Percentiles rank a stretch among this genome's conserved stretches.
Conservation (phyloP, 2,113 vertebrate genomes). For the Platichthys stellatus region DNA sequence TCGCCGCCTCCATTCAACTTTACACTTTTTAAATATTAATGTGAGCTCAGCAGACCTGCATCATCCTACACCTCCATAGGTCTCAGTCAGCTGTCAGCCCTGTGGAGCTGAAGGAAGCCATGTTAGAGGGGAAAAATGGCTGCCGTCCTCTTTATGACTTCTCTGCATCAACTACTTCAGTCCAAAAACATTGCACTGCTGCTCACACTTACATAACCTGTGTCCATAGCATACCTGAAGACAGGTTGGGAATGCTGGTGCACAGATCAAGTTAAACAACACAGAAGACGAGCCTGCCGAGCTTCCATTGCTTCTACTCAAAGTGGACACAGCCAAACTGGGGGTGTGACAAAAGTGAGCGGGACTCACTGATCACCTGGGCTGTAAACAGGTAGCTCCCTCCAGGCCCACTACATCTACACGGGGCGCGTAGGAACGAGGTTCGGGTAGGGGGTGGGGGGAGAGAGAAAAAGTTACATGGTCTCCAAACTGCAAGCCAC, state of each 20-base stretch:
- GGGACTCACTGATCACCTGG: conserved; percentile 34
- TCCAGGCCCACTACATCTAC: conserved; percentile 4
- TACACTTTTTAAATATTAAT: not conserved
- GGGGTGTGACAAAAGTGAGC: not conserved
- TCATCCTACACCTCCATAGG: not conserved
- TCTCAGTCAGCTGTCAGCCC: conserved; percentile 21
- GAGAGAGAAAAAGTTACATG: conserved; percentile 47
- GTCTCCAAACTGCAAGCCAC: conserved; percentile 23
- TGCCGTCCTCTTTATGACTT: conserved; percentile 38
- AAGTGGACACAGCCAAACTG: too few relatives aligned
- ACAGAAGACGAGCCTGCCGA: not conserved
- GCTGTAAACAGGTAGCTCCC: conserved; percentile 23
- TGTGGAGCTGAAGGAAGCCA: conserved; percentile 32
- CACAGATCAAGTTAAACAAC: not conserved
- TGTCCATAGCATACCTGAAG: not conserved
- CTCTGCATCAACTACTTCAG: conserved; percentile 1
- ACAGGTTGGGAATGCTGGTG: not conserved
- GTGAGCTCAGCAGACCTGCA: not conserved
- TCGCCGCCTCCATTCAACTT: not conserved
- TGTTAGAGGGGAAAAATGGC: conserved; percentile 53
- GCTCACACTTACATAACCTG: not conserved
- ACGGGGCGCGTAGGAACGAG: not conserved
- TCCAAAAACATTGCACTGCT: not conserved
- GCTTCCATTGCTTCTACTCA: too few relatives aligned
- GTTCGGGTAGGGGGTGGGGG: not conserved